Base-by-base conservation (phyloP, 2,797 vertebrate species). In the Selene dorsalis region DNA sequence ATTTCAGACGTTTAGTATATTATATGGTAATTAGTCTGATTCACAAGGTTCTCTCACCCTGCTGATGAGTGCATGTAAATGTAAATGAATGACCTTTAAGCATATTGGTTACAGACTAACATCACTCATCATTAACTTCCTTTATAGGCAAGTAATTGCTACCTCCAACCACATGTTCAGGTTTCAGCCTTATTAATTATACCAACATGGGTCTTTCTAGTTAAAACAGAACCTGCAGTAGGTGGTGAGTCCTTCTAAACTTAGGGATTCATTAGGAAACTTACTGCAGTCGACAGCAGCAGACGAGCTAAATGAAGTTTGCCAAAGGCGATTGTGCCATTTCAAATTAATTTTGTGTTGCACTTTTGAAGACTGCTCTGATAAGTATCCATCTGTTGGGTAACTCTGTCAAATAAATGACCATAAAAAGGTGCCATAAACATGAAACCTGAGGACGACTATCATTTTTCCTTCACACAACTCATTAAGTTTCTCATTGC, bases 361-460 rank as follows among this genome's bases (percentile, higher is more conserved):
- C 81, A 79, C 80, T 79, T 84, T 80, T 77, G 79, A 88, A 79
- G 72, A 56, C 74, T 63, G 81, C 67, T 86, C 80, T 88, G 77
- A 89, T 86, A 85, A 86, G 72, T 53, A 81, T 68, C 87, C 87
- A 91, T 93, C 87, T 92, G 91, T 70, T 88, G 66, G 75, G 58
- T 77, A 77, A 84, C 75, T 83, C 67, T 80, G 47, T 85, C 63
- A 88, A 87, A 90, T 88, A 90, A 89, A 91, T 80, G 76, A 75
- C 76, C 61, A 77, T 90, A 85, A 92, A 39, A 91, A 90, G n/a
- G 48, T 84, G 41, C 81, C 57, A 85, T 88, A 84, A 90, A 92
- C 80, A 82, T 77, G 75, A 87, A 87, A 91, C 83, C 87, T 84
- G 85, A 85, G 80, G 82, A 87, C 67, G 65, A 41, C 47, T 38